These are phyloP conservation scores for Drosophila atroscutellata DNA, from an alignment of 2,888 invertebrate species.

Conservation along the genomic window DNA sequence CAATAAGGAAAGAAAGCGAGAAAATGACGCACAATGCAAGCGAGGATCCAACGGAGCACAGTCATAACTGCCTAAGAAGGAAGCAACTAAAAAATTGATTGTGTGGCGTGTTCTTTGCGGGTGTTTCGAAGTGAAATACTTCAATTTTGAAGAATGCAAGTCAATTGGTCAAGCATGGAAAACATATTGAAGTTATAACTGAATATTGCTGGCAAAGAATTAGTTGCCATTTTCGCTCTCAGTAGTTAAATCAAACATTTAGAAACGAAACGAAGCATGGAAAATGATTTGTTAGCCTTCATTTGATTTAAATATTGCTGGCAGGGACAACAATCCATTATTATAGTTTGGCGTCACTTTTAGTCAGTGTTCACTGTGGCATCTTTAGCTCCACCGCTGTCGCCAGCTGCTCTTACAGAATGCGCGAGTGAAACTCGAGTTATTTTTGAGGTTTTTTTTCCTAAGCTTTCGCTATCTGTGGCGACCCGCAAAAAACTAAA, in stretches of 20 bases:
- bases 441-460: slow-evolving; percentile 60
- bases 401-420: slow-evolving; percentile 28
- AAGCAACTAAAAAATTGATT: background rate
- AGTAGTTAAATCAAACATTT: background rate
- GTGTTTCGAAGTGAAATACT: background rate
- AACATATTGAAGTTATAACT: too few species aligned
- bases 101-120: background rate
- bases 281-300: background rate
- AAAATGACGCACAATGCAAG: slow-evolving; percentile 28
- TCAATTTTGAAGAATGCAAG: background rate
- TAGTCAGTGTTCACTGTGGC: slow-evolving; percentile 27
- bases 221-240: too few species aligned
- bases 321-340: rapidly evolving
- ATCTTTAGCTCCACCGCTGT: slow-evolving; percentile 9
- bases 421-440: slow-evolving; percentile 66
- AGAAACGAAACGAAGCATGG: background rate
- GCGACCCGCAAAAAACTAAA: slow-evolving; percentile 46
- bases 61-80: slow-evolving; percentile 13
- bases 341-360: background rate
- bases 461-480: slow-evolving; percentile 7
- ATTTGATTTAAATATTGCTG: background rate
- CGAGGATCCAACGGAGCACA: slow-evolving; percentile 22
- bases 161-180: too few species aligned
- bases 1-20: slow-evolving; percentile 13
- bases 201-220: too few species aligned